phyloP scores from a whole-genome alignment of 1,140 invertebrate species.

The Branchinecta lindahli region DNA sequence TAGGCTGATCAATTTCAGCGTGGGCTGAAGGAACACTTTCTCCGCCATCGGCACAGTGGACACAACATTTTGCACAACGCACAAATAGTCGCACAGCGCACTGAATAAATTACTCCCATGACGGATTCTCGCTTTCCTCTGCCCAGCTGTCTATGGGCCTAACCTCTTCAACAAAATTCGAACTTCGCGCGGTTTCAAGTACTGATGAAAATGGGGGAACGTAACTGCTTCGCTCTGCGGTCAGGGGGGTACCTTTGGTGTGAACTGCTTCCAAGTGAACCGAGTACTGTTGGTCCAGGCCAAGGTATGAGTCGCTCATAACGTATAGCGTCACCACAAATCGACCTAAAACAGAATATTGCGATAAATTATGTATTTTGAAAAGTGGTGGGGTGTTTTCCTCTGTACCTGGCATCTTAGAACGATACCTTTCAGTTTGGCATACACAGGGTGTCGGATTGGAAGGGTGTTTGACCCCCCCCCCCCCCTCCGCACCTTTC shows the following conservation, averaged over 20 bases:
- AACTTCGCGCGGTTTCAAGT: not conserved
- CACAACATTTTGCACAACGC: too few species aligned
- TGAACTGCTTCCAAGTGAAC: slow-evolving; percentile 27
- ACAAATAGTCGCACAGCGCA: too few species aligned
- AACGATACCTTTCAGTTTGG: too few species aligned
- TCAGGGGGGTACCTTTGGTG: not conserved
- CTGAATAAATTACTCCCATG: not conserved
- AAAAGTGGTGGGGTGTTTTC: too few species aligned
- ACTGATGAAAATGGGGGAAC: not conserved
- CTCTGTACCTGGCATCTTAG: too few species aligned
- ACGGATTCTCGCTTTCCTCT: not conserved
- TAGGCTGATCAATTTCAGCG: too few species aligned
- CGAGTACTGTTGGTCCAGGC: slow-evolving; percentile 84
- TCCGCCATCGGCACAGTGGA: too few species aligned
- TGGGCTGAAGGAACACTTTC: too few species aligned
- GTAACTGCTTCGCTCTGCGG: not conserved
- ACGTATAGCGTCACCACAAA: slow-evolving; percentile 65
- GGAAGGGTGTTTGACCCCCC: too few species aligned
- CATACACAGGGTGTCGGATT: too few species aligned
- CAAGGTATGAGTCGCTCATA: slow-evolving; percentile 85
- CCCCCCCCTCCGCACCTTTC: too few species aligned
- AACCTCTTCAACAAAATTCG: not conserved
- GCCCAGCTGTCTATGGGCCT: not conserved
- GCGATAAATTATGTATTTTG: not conserved
- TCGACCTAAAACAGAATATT: slow-evolving; percentile 40